phyloP scores from a whole-genome alignment of 1,140 invertebrate genomes.

The Caerostris darwini region DNA sequence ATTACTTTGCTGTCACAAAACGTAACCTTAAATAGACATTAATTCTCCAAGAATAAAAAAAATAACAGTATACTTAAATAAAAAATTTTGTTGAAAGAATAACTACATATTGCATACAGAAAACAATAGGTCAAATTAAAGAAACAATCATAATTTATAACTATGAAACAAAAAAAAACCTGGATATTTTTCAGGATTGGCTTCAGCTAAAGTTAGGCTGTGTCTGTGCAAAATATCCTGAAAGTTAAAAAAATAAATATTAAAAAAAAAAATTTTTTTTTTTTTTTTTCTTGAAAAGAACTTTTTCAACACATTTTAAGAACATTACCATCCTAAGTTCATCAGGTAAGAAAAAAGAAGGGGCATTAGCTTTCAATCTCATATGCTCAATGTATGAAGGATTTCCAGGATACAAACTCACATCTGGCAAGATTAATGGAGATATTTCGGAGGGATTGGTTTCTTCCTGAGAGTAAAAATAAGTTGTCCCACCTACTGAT shows the following conservation, averaged over 20 bases:
- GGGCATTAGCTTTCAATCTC: conserved; percentile 81
- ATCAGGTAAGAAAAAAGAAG: conserved; percentile 88
- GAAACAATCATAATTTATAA: background rate
- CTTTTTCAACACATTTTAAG: background rate
- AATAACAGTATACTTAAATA: too few relatives aligned
- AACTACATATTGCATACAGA: too few relatives aligned
- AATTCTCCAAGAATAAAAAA: too few relatives aligned
- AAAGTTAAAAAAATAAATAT: conserved; percentile 50
- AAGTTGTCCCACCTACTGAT: conserved; percentile 96
- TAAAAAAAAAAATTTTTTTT: background rate
- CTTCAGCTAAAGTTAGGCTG: conserved; percentile 87
- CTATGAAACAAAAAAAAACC: conserved; percentile 81
- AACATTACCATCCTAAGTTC: conserved; percentile 85
- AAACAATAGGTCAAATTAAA: too few relatives aligned
- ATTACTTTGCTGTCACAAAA: too few relatives aligned
- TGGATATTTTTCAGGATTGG: conserved; percentile 86
- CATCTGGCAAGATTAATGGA: conserved; percentile 82
- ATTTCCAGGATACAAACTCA: conserved; percentile 87
- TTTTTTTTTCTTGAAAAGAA: background rate
- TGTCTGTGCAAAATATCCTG: conserved; percentile 90
- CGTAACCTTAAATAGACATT: too few relatives aligned
- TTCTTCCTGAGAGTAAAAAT: conserved; percentile 87
- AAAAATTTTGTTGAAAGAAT: too few relatives aligned
- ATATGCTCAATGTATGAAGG: conserved; percentile 85
- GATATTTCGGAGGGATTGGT: conserved; percentile 74